Evolutionary conservation across 2,797 vertebrate species (phyloP).

Genomic region (Micropoecilia bifurca): DNA sequence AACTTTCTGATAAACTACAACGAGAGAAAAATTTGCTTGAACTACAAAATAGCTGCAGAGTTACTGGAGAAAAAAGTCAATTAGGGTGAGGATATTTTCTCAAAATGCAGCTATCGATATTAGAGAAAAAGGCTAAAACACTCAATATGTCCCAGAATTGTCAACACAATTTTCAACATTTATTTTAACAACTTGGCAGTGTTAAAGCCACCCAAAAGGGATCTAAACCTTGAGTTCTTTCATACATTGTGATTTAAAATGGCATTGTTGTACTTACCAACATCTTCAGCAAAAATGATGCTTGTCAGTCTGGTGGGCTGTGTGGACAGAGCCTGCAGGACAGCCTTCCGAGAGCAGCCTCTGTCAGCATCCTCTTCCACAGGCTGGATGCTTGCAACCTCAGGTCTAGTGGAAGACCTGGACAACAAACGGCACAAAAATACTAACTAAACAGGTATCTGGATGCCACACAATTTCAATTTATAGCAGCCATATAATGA

Average conservation of each 20-base stretch:
- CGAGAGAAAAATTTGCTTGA: background rate
- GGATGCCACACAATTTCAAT: background rate
- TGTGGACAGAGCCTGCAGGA: conserved; percentile 90
- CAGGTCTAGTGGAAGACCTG: conserved; percentile 94
- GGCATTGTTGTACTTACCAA: conserved; percentile 79
- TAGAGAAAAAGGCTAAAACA: background rate
- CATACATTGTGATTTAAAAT: background rate
- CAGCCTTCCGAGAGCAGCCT: conserved; percentile 88
- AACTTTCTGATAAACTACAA: background rate
- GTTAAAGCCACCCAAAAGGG: background rate
- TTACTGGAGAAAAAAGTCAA: background rate
- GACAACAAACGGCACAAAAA: background rate
- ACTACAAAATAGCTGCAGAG: background rate
- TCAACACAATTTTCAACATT: background rate
- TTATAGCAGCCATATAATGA: too few species aligned
- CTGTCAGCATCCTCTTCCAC: conserved; percentile 73
- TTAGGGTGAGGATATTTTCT: background rate
- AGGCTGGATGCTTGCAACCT: conserved; percentile 91
- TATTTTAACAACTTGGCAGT: background rate
- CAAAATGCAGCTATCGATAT: background rate
- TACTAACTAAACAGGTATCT: background rate
- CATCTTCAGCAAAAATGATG: conserved; percentile 95
- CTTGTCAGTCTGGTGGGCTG: conserved; percentile 88
- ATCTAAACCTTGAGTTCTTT: background rate
- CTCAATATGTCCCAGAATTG: background rate